Evolutionary conservation across 2,113 vertebrate genomes (phyloP).

Genomic region (Zootoca vivipara): DNA sequence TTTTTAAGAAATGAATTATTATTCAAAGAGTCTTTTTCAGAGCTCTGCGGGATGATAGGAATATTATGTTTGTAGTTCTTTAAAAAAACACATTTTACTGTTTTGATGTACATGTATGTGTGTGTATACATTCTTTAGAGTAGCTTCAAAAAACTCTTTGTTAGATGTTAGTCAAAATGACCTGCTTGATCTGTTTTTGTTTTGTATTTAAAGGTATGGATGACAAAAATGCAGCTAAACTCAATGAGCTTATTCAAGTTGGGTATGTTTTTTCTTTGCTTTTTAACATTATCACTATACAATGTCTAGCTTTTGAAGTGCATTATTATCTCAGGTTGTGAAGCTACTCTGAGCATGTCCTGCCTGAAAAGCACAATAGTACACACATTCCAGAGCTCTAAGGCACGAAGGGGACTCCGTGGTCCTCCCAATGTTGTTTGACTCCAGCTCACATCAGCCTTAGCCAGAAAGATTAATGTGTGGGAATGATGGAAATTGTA

Average conservation of each 20-base stretch:
- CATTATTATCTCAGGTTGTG: not conserved
- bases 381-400: not conserved
- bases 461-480: too few species aligned
- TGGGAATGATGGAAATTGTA: too few species aligned
- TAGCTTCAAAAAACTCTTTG: not conserved
- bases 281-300: not conserved
- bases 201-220: conserved; percentile 89
- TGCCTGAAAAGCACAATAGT: not conserved
- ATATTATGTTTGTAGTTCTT: not conserved
- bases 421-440: too few species aligned
- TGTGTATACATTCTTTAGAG: not conserved
- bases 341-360: not conserved
- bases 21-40: not conserved
- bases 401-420: not conserved
- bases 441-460: too few species aligned
- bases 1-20: not conserved
- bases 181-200: not conserved
- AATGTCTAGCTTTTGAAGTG: not conserved
- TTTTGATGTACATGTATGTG: not conserved
- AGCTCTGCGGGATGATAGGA: not conserved
- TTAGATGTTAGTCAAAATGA: not conserved
- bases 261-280: conserved; percentile 82
- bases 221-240: conserved; percentile 95
- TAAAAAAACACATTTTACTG: not conserved
- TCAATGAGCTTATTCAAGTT: conserved; percentile 96